Evolutionary conservation across 2,797 vertebrate genomes (phyloP).

Genomic region (Melanotaenia nigrans): DNA sequence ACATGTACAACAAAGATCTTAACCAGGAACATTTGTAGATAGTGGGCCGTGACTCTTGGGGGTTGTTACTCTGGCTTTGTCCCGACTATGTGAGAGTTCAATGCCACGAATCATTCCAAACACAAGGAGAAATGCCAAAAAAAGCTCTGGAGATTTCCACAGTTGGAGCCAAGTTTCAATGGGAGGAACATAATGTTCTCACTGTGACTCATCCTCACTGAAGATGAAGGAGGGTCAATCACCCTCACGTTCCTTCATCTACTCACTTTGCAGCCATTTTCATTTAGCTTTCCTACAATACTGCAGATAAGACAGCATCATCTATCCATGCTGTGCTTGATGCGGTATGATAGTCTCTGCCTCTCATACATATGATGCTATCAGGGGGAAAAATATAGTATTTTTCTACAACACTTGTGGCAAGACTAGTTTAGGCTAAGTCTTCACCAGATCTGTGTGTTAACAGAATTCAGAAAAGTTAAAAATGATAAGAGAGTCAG

Average conservation of each 20-base stretch:
- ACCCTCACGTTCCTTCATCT: constrained; percentile 31
- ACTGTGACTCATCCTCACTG: constrained; percentile 43
- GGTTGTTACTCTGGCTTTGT: constrained; percentile 26
- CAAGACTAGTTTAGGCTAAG: constrained; percentile 24
- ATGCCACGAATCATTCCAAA: constrained; percentile 78
- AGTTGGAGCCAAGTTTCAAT: constrained; percentile 59
- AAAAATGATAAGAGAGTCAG: constrained; percentile 41
- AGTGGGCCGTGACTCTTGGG: constrained; percentile 26
- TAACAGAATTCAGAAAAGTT: constrained; percentile 3
- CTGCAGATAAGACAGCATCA: constrained; percentile 20
- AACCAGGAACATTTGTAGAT: constrained; percentile 40
- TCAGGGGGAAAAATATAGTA: constrained; percentile 22
- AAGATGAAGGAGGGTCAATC: constrained; percentile 58
- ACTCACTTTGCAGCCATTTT: constrained; percentile 22
- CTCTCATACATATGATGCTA: constrained; percentile 15
- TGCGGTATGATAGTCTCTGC: constrained; percentile 8
- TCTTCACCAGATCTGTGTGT: constrained; percentile 23
- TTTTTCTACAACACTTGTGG: constrained; percentile 13
- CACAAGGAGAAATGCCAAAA: constrained; percentile 69
- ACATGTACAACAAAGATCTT: constrained; percentile 29
- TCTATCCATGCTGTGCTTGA: constrained; percentile 30
- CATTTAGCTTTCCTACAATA: constrained; percentile 21
- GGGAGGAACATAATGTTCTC: constrained; percentile 72
- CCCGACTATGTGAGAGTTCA: constrained; percentile 83
- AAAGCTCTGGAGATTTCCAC: constrained; percentile 67